Conservation (phyloP, 2,797 vertebrate genomes). For the Fratercula arctica region DNA sequence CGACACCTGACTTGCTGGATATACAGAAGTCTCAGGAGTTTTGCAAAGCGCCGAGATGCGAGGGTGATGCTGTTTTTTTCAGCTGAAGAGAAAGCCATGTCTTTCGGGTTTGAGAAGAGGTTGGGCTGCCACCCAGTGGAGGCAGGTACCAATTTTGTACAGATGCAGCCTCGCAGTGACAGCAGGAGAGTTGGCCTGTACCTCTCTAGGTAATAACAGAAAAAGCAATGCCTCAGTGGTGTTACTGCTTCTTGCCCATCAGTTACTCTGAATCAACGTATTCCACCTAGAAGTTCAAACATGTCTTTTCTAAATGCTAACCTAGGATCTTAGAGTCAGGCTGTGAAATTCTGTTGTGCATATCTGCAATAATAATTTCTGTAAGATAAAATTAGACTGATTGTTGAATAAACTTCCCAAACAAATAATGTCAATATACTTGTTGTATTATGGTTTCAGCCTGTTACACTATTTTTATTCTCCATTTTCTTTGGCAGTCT, state of each 20-base stretch:
- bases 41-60: not conserved
- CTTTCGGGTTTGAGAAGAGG: not conserved
- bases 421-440: not conserved
- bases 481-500: not conserved
- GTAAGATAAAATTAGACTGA: not conserved
- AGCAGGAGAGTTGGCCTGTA: rapidly evolving
- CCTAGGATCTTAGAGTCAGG: not conserved
- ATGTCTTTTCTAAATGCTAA: rapidly evolving
- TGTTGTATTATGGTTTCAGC: not conserved
- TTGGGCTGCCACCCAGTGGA: slow-evolving; percentile 66
- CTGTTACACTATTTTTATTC: not conserved
- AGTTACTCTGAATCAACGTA: not conserved
- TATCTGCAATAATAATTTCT: not conserved
- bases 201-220: not conserved
- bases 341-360: not conserved
- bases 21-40: not conserved
- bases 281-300: not conserved
- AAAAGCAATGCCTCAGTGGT: not conserved
- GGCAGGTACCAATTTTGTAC: not conserved
- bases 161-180: rapidly evolving
- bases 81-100: not conserved
- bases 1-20: not conserved
- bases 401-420: not conserved
- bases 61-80: not conserved
- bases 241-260: not conserved